Conservation (phyloP, 2,888 invertebrate genomes). For the Nemapogon koenigi region DNA sequence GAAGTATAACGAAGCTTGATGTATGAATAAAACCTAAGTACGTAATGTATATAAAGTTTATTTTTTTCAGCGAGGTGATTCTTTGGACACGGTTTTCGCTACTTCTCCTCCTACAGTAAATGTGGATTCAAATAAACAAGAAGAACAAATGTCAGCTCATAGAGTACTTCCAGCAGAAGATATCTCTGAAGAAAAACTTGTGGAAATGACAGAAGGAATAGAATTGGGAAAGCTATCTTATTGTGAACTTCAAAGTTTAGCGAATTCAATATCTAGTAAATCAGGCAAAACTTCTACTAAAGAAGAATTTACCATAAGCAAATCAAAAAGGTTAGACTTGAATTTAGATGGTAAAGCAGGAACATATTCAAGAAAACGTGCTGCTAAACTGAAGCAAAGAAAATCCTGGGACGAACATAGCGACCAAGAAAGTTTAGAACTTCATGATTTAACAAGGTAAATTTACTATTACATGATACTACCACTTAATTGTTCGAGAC, state of each 20-base stretch:
- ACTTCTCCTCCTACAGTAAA: constrained; percentile 61
- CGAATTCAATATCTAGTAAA: constrained; percentile 42
- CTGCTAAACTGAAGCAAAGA: constrained; percentile 54
- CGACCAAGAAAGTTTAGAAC: constrained; percentile 72
- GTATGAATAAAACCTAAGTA: not conserved
- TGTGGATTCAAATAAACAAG: constrained; percentile 29
- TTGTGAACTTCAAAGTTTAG: constrained; percentile 49
- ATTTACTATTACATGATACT: not conserved
- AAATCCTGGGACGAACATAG: constrained; percentile 77
- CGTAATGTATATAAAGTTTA: not conserved
- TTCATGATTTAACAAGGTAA: constrained; percentile 69
- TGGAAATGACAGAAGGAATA: constrained; percentile 46
- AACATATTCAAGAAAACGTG: constrained; percentile 55
- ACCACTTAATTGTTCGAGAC: not conserved
- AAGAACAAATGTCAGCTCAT: constrained; percentile 18
- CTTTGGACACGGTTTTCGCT: constrained; percentile 71
- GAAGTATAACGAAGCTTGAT: not conserved
- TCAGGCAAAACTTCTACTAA: constrained; percentile 51
- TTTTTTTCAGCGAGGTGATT: constrained; percentile 68
- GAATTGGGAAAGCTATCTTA: constrained; percentile 49
- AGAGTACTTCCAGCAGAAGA: constrained; percentile 27
- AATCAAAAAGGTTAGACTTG: constrained; percentile 48
- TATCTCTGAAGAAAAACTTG: constrained; percentile 42
- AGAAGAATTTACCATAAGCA: constrained; percentile 49
- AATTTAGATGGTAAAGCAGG: constrained; percentile 55